Conservation (phyloP, 2,797 vertebrate genomes). For the Eospalax fontanierii region DNA sequence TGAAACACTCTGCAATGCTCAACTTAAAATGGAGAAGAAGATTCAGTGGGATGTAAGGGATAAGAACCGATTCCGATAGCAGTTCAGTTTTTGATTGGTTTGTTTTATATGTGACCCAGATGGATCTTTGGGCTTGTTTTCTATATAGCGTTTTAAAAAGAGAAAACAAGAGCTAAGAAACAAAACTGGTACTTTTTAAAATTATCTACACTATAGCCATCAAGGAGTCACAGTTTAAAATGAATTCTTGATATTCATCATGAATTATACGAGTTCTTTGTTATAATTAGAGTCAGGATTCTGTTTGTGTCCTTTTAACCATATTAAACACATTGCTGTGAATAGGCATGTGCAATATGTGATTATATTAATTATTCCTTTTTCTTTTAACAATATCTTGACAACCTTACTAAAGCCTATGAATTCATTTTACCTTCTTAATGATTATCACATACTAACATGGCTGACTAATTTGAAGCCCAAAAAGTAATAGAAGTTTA, state of each 20-base stretch:
- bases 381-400: slow-evolving; percentile 4
- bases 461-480: neutral
- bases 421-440: slow-evolving; percentile 16
- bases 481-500: neutral
- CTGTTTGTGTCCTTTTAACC: neutral
- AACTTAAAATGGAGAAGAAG: slow-evolving; percentile 14
- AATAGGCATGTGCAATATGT: neutral
- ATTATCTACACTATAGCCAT: neutral
- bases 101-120: slow-evolving; percentile 35
- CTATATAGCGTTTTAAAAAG: neutral
- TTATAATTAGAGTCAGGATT: neutral
- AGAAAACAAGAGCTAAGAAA: neutral
- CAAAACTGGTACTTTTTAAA: neutral
- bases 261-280: slow-evolving; percentile 43
- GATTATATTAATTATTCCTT: neutral
- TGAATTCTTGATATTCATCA: neutral
- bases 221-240: neutral
- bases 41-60: neutral
- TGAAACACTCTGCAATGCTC: slow-evolving; percentile 59
- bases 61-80: neutral
- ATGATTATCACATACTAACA: slow-evolving; percentile 9
- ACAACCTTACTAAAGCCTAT: neutral
- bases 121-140: neutral
- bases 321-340: neutral
- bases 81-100: slow-evolving; percentile 43